phyloP scores from a whole-genome alignment of 2,888 invertebrate genomes.

The Timema cristinae region DNA sequence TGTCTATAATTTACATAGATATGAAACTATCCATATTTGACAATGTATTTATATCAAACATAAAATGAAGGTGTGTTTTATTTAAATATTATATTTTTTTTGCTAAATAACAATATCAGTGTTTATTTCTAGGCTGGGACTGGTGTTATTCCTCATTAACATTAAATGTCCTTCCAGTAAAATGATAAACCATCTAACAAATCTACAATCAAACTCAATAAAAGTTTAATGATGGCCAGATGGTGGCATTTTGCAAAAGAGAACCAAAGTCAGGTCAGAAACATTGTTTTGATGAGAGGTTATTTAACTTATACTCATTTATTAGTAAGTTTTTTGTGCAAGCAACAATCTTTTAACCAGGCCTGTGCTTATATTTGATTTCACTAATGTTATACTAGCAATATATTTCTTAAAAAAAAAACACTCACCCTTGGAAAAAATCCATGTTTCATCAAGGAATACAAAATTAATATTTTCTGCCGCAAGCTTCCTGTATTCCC shows the following conservation, averaged over 20 bases:
- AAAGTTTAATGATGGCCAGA: too few species aligned
- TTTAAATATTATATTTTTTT: background rate
- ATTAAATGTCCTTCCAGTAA: too few species aligned
- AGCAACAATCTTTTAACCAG: background rate
- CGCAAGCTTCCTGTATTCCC: background rate
- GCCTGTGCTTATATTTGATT: background rate
- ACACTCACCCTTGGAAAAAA: background rate
- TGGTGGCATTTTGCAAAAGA: too few species aligned
- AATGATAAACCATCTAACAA: too few species aligned
- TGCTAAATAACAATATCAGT: background rate
- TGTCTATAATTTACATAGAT: background rate
- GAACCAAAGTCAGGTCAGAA: too few species aligned
- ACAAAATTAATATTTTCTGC: background rate
- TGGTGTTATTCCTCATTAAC: too few species aligned
- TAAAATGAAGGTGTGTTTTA: background rate
- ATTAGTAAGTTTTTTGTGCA: too few species aligned
- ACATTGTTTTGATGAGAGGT: too few species aligned
- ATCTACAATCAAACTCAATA: too few species aligned
- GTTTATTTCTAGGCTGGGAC: too few species aligned
- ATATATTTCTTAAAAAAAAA: background rate
- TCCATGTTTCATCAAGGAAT: constrained; percentile 12
- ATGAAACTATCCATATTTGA: background rate
- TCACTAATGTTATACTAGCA: too few species aligned
- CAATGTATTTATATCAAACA: background rate
- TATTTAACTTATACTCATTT: too few species aligned